Evolutionary conservation across 1,140 invertebrate genomes (phyloP).

Genomic region (Saxidomus purpurata): DNA sequence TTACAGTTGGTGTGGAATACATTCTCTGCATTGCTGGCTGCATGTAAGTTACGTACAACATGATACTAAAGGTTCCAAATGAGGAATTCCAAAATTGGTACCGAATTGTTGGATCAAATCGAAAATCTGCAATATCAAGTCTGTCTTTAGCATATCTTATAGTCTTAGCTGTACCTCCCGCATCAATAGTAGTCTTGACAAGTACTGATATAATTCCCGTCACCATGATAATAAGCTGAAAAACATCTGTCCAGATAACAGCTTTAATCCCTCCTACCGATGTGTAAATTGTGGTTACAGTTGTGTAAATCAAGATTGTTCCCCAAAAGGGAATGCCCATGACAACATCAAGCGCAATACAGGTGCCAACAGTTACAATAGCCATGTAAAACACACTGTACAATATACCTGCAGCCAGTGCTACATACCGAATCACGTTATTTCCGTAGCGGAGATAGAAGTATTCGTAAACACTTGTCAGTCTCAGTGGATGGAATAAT

Average conservation of each 20-base stretch:
- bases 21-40: slow-evolving; percentile 55
- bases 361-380: background rate
- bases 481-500: slow-evolving; percentile 79
- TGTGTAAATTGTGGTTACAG: too few species aligned
- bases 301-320: too few species aligned
- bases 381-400: slow-evolving; percentile 42
- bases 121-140: slow-evolving; percentile 29
- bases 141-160: background rate
- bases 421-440: background rate
- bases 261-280: too few species aligned
- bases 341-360: too few species aligned
- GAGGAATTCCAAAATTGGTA: slow-evolving; percentile 12
- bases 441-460: slow-evolving; percentile 12
- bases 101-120: slow-evolving; percentile 33
- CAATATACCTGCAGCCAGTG: background rate
- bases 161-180: background rate
- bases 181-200: slow-evolving; percentile 14
- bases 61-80: slow-evolving; percentile 14
- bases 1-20: too few species aligned
- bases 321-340: too few species aligned
- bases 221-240: too few species aligned
- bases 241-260: too few species aligned
- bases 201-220: too few species aligned
- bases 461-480: slow-evolving; percentile 83
- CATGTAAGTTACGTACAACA: background rate